A percentile compares a stretch with the other conserved stretches of the same genome.
phyloP scores from a whole-genome alignment of 2,888 invertebrate genomes.

The Acanthosoma haemorrhoidale region DNA sequence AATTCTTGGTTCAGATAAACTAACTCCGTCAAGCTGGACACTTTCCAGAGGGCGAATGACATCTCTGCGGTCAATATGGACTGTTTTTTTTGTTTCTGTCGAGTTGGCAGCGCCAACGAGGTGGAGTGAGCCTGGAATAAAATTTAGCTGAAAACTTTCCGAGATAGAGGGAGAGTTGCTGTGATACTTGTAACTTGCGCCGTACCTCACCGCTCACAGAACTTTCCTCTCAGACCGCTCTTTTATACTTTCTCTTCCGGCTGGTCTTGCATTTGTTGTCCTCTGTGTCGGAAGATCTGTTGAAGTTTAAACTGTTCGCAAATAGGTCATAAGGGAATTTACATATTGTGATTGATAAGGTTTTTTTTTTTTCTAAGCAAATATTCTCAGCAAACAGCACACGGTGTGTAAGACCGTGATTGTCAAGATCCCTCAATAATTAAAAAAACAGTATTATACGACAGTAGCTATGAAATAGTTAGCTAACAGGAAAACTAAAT shows the following conservation, averaged over 20 bases:
- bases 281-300: too few species aligned
- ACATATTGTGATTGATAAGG: too few species aligned
- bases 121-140: background rate
- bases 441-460: too few species aligned
- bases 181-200: background rate
- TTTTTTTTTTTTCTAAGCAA: too few species aligned
- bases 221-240: background rate
- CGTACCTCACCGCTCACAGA: background rate
- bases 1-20: too few species aligned
- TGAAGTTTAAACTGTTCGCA: too few species aligned
- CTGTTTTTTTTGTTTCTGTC: background rate
- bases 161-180: background rate
- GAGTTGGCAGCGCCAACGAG: background rate
- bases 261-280: background rate
- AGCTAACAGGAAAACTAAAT: too few species aligned
- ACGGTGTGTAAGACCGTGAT: too few species aligned
- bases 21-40: background rate
- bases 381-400: too few species aligned
- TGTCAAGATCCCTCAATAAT: too few species aligned
- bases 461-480: too few species aligned
- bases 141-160: constrained; percentile 2
- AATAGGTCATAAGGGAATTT: too few species aligned
- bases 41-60: background rate
- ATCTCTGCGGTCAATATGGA: background rate
- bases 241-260: background rate